Evolutionary conservation across 2,113 vertebrate genomes (phyloP).

Genomic region (Nothoprocta pentlandii): DNA sequence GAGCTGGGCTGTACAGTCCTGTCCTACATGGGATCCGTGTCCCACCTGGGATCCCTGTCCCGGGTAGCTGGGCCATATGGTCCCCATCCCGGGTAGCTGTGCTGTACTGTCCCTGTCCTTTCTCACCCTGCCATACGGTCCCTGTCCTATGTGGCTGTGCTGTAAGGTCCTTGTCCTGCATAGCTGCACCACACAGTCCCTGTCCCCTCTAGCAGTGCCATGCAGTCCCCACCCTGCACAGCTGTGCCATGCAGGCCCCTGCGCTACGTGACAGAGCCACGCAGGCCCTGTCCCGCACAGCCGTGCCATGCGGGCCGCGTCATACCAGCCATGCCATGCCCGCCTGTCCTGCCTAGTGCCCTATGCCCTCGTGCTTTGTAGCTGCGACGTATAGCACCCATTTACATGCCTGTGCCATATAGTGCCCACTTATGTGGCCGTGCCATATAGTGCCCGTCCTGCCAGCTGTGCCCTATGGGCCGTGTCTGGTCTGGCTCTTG

Average conservation of each 20-base stretch:
- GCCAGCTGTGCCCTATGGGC: background rate
- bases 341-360: background rate
- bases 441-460: background rate
- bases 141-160: background rate
- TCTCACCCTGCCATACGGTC: background rate
- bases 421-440: no score
- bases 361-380: fast-evolving
- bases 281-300: background rate
- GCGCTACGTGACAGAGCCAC: background rate
- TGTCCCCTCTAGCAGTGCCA: background rate
- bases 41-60: background rate
- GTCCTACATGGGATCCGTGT: background rate
- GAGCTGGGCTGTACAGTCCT: fast-evolving
- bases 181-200: background rate
- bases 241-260: fast-evolving
- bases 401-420: background rate
- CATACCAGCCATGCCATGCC: background rate
- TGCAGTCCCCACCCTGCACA: fast-evolving
- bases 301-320: background rate
- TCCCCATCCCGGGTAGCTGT: background rate
- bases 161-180: fast-evolving
- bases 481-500: background rate
- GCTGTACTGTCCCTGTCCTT: background rate
- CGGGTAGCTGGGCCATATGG: fast-evolving
- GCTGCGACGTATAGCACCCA: background rate